Conservation (phyloP, 1,140 invertebrate species). For the Microplitis demolitor region DNA sequence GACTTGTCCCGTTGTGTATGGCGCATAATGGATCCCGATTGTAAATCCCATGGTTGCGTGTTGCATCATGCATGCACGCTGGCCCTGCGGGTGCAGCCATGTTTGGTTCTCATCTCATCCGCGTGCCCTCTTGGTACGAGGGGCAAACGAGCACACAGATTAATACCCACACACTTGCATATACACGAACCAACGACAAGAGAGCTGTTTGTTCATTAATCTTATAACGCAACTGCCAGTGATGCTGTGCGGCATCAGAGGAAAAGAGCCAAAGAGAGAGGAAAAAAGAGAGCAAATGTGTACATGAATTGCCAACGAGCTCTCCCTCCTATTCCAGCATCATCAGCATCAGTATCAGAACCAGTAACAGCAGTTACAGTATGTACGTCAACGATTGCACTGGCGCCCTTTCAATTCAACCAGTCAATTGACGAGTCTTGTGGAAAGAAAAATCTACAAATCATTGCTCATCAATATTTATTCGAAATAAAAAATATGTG, state of each 20-base stretch:
- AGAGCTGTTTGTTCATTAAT: conserved; percentile 38
- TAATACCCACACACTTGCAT: neutral
- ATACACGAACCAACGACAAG: conserved; percentile 8
- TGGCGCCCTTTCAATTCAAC: conserved; percentile 17
- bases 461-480: too few relatives aligned
- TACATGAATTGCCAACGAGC: conserved; percentile 33
- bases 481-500: too few relatives aligned
- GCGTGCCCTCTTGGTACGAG: neutral
- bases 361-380: neutral
- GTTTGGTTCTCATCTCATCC: conserved; percentile 39
- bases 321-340: neutral
- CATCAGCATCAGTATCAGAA: neutral
- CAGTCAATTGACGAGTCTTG: too few relatives aligned
- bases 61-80: conserved; percentile 49
- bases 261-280: neutral
- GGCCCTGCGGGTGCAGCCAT: conserved; percentile 31
- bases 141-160: neutral
- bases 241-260: neutral
- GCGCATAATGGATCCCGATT: conserved; percentile 48
- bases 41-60: conserved; percentile 44
- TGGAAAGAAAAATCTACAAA: too few relatives aligned
- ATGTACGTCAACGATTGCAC: conserved; percentile 11
- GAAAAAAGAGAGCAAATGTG: neutral
- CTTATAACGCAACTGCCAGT: conserved; percentile 32
- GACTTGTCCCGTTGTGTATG: conserved; percentile 40